Conservation (phyloP, 2,113 vertebrate genomes). For the Aplodontia rufa region DNA sequence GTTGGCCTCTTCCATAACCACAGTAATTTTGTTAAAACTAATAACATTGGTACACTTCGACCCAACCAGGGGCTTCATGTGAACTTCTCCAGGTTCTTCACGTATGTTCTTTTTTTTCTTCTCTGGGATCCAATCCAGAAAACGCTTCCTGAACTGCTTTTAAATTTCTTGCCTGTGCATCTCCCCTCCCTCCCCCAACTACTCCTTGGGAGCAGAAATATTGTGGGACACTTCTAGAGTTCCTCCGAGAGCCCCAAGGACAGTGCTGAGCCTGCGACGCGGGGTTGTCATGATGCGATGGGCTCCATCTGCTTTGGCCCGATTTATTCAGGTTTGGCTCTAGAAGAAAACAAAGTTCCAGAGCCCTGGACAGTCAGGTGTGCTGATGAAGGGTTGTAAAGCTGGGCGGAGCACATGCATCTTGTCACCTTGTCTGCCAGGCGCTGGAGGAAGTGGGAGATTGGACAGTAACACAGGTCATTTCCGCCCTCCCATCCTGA, state of each 20-base stretch:
- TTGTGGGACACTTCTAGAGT: neutral
- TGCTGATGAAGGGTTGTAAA: slow-evolving; percentile 67
- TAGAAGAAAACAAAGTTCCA: slow-evolving; percentile 42
- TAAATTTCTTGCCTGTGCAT: neutral
- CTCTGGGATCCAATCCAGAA: neutral
- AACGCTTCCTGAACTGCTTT: fast-evolving
- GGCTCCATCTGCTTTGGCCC: neutral
- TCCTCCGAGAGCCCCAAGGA: neutral
- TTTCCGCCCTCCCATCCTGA: slow-evolving; percentile 70
- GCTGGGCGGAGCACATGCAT: slow-evolving; percentile 69
- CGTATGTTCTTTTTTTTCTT: neutral
- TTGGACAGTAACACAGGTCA: slow-evolving; percentile 72
- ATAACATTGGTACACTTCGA: neutral
- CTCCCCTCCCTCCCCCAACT: fast-evolving
- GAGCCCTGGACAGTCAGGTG: slow-evolving; percentile 58
- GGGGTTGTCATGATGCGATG: fast-evolving
- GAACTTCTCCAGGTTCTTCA: neutral
- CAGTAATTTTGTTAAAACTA: neutral
- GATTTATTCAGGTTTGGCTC: neutral
- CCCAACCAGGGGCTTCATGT: neutral
- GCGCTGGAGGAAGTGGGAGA: slow-evolving; percentile 75
- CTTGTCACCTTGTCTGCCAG: slow-evolving; percentile 78
- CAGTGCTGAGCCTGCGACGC: too few species aligned
- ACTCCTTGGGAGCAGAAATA: neutral
- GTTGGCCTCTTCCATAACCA: neutral